Evolutionary conservation across 2,797 vertebrate species (phyloP).

Genomic region (Lycodopsis pacificus): DNA sequence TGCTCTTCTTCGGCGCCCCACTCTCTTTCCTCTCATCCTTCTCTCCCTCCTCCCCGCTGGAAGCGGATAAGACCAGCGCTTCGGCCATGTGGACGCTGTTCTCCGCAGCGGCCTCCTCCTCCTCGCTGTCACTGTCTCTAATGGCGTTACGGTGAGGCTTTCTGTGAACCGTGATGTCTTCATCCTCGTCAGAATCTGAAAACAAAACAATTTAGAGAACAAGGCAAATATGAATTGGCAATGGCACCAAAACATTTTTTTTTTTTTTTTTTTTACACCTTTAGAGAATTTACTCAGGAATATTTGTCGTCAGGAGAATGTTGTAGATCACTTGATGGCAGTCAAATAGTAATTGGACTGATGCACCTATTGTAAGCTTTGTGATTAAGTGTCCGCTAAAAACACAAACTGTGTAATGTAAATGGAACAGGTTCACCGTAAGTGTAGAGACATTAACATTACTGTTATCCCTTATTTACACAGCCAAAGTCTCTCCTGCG

Average conservation of each 20-base stretch:
- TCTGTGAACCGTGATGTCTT: slow-evolving; percentile 83
- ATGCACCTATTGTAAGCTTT: not conserved
- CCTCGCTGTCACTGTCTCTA: slow-evolving; percentile 93
- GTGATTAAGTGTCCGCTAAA: not conserved
- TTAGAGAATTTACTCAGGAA: not conserved
- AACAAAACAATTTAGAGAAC: not conserved
- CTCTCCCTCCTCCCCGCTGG: slow-evolving; percentile 64
- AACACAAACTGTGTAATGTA: not conserved
- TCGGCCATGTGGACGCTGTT: slow-evolving; percentile 57
- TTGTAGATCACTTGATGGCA: not conserved
- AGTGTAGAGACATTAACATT: not conserved
- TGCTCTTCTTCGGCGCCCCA: slow-evolving; percentile 55
- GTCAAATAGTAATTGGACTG: not conserved
- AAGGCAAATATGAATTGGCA: no score
- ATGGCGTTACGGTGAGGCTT: slow-evolving; percentile 87
- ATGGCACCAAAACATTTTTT: no score
- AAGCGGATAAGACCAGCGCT: slow-evolving; percentile 75
- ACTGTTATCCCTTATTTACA: slow-evolving; percentile 16
- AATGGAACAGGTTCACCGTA: not conserved
- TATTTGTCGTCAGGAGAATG: not conserved
- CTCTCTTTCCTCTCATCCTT: slow-evolving; percentile 26
- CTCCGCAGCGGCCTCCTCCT: slow-evolving; percentile 72
- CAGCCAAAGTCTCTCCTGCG: not conserved
- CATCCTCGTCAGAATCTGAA: slow-evolving; percentile 92
- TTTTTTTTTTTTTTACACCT: not conserved